These are phyloP conservation scores for Bedellia somnulentella DNA, from an alignment of 2,888 invertebrate species.

Conservation along the genomic window DNA sequence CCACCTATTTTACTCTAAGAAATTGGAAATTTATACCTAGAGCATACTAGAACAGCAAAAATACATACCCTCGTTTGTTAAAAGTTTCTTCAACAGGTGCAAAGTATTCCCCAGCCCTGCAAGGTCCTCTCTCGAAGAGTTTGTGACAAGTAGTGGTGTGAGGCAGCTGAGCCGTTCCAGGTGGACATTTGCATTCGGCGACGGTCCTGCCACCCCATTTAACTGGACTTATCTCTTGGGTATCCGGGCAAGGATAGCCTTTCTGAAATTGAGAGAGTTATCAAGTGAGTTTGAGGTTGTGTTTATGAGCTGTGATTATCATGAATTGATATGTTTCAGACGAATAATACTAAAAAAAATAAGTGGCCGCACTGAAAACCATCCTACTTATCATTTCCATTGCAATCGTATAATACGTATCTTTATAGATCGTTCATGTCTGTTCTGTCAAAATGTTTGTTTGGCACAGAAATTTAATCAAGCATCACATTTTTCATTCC, in stretches of 20 bases:
- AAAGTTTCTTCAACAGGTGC: slow-evolving; percentile 65
- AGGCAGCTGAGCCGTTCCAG: slow-evolving; percentile 73
- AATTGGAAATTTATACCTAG: too few relatives aligned
- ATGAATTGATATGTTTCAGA: too few relatives aligned
- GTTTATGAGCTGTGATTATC: too few relatives aligned
- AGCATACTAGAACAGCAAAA: slow-evolving; percentile 10
- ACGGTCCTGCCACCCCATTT: slow-evolving; percentile 56
- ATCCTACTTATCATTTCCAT: too few relatives aligned
- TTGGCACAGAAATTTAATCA: too few relatives aligned
- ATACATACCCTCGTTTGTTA: slow-evolving; percentile 54
- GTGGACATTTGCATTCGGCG: slow-evolving; percentile 83
- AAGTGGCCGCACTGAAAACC: too few relatives aligned
- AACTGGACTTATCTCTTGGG: slow-evolving; percentile 78
- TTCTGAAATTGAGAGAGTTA: slow-evolving; percentile 30
- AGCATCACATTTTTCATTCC: too few relatives aligned
- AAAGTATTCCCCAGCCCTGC: slow-evolving; percentile 72
- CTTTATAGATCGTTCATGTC: too few relatives aligned
- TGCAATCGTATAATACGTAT: too few relatives aligned
- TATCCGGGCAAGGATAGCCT: slow-evolving; percentile 81
- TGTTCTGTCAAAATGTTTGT: too few relatives aligned
- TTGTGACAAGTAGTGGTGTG: slow-evolving; percentile 71
- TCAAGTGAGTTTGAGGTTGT: not conserved
- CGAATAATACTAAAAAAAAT: too few relatives aligned
- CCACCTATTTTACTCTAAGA: too few relatives aligned
- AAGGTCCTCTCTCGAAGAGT: slow-evolving; percentile 75